These are phyloP conservation scores for Diglossa brunneiventris DNA, from an alignment of 2,113 vertebrate species.

Conservation along the genomic window DNA sequence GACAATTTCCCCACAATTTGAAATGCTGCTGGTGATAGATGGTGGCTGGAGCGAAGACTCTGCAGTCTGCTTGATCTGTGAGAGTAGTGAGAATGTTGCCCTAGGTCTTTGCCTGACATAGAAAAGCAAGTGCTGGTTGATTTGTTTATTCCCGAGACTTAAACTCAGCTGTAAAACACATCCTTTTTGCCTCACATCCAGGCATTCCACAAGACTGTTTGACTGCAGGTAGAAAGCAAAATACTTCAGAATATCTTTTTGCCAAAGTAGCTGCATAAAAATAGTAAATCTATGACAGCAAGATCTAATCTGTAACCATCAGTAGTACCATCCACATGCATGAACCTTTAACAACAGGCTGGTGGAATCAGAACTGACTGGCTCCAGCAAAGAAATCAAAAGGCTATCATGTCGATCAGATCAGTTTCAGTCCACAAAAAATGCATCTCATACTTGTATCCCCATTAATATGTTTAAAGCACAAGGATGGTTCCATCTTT, in stretches of 20 bases:
- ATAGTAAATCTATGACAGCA: not conserved
- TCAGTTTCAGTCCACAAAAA: not conserved
- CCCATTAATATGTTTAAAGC: not conserved
- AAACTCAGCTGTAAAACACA: conserved; percentile 28
- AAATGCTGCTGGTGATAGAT: conserved; percentile 45
- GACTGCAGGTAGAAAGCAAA: conserved; percentile 44
- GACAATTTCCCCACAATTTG: conserved; percentile 43
- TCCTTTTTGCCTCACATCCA: not conserved
- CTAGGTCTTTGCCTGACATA: conserved; percentile 41
- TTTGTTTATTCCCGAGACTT: conserved; percentile 46
- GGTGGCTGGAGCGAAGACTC: conserved; percentile 4
- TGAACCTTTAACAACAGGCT: not conserved
- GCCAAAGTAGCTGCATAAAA: conserved; percentile 9
- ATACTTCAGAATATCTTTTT: conserved; percentile 16
- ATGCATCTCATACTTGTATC: not conserved
- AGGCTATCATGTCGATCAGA: not conserved
- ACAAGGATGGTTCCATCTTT: not conserved
- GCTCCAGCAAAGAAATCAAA: not conserved
- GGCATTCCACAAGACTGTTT: not conserved
- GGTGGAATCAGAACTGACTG: not conserved
- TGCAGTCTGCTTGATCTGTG: conserved; percentile 18
- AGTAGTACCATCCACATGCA: not conserved
- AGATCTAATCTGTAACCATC: not conserved
- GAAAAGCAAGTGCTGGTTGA: conserved; percentile 40
- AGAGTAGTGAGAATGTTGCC: conserved; percentile 52